Conservation (phyloP, 2,888 invertebrate genomes). For the Brachylomia viminalis region DNA sequence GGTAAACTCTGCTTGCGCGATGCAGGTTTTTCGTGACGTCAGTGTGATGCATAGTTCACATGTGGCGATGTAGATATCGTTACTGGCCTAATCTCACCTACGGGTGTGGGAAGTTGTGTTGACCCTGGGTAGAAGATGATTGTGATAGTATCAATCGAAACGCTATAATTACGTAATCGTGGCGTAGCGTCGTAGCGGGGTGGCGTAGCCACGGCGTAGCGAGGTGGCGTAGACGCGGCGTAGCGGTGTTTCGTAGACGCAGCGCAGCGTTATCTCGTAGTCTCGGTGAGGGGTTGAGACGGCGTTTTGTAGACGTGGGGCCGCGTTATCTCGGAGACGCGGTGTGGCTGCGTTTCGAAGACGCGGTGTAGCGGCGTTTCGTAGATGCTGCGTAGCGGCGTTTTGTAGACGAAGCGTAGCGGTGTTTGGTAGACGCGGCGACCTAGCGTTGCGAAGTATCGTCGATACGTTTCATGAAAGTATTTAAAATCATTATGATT, state of each 20-base stretch:
- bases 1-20: too few species aligned
- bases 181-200: background rate
- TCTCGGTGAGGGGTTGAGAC: too few species aligned
- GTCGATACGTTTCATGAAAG: background rate
- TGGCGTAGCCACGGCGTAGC: background rate
- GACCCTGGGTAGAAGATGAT: background rate
- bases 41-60: too few species aligned
- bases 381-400: background rate
- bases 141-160: background rate
- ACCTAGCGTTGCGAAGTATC: too few species aligned
- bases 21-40: too few species aligned
- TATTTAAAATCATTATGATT: background rate
- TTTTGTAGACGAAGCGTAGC: background rate
- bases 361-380: background rate
- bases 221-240: background rate
- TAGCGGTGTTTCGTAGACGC: background rate
- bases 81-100: background rate
- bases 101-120: background rate
- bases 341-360: too few species aligned
- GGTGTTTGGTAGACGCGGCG: background rate
- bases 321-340: too few species aligned
- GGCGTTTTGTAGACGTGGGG: background rate
- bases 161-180: background rate
- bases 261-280: background rate
- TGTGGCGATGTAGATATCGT: too few species aligned